Percentiles rank a stretch among this genome's conserved stretches.
phyloP scores from a whole-genome alignment of 2,888 invertebrate genomes.

The Torymus aiolomorphi region DNA sequence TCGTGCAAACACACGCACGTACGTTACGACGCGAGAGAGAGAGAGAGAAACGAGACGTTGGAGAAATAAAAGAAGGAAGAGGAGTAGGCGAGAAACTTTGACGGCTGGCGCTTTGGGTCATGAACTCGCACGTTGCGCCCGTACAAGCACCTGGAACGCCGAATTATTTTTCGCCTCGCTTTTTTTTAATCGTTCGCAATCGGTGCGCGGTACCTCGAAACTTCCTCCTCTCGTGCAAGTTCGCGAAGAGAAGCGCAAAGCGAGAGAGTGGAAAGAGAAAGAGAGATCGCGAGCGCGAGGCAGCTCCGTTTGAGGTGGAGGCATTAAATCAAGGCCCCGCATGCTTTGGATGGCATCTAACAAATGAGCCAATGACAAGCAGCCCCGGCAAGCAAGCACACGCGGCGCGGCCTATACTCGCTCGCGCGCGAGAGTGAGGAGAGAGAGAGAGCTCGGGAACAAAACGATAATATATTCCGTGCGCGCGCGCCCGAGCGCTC shows the following conservation, averaged over 20 bases:
- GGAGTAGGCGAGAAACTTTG: conserved; percentile 20
- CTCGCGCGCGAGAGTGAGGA: too few species aligned
- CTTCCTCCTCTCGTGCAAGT: neutral
- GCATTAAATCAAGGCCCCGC: conserved; percentile 76
- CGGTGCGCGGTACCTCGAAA: neutral
- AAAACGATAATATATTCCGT: conserved; percentile 75
- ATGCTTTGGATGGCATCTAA: conserved; percentile 76
- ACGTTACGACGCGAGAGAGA: neutral
- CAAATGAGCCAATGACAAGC: conserved; percentile 76
- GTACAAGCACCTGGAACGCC: conserved; percentile 1
- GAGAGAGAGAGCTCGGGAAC: conserved; percentile 68
- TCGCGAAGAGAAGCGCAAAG: too few species aligned
- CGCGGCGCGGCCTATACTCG: neutral
- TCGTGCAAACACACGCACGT: neutral
- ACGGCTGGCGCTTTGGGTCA: conserved; percentile 17
- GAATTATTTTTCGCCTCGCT: conserved; percentile 22
- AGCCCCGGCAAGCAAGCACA: conserved; percentile 64
- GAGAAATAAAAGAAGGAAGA: neutral
- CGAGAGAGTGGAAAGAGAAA: conserved; percentile 4
- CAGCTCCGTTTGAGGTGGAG: conserved; percentile 69
- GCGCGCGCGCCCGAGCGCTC: conserved; percentile 51
- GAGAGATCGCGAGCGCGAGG: conserved; percentile 41
- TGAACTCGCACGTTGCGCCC: conserved; percentile 15
- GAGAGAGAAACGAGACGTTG: conserved; percentile 4
- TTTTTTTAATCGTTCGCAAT: conserved; percentile 42